phyloP scores from a whole-genome alignment of 2,888 invertebrate genomes.

The Sinotaia quadrata region DNA sequence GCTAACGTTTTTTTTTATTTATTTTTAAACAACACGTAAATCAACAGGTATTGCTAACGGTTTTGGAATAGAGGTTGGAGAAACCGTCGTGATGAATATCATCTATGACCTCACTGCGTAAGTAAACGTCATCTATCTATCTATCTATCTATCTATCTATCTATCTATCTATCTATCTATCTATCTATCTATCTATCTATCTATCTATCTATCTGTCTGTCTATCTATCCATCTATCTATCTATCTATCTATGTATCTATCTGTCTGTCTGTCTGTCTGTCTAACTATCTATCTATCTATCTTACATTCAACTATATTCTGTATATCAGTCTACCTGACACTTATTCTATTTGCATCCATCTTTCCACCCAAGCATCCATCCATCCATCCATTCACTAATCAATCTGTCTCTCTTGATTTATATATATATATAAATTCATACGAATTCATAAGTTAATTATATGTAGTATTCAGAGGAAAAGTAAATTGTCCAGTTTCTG shows the following conservation, averaged over 20 bases:
- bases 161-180: slow-evolving; percentile 8
- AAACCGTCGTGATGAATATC: slow-evolving; percentile 49
- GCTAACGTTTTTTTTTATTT: too few species aligned
- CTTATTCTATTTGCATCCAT: not conserved
- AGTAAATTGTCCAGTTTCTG: too few species aligned
- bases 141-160: not conserved
- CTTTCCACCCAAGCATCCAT: not conserved
- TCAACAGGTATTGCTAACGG: slow-evolving; percentile 44
- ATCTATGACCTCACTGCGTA: slow-evolving; percentile 57
- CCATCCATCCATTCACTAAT: not conserved
- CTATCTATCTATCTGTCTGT: too few species aligned
- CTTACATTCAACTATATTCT: not conserved
- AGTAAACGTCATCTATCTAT: slow-evolving; percentile 21
- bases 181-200: not conserved
- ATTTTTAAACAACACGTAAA: too few species aligned
- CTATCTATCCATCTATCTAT: too few species aligned
- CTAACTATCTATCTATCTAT: slow-evolving; percentile 9
- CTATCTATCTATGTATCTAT: too few species aligned
- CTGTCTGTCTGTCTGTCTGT: too few species aligned
- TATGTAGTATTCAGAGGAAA: too few species aligned
- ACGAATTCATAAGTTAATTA: not conserved
- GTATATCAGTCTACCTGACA: not conserved
- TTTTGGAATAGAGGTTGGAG: slow-evolving; percentile 46
- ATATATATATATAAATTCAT: too few species aligned
- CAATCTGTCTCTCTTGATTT: not conserved